phyloP scores from a whole-genome alignment of 92 coral and sea anemone species.

The Paramuricea clavata region DNA sequence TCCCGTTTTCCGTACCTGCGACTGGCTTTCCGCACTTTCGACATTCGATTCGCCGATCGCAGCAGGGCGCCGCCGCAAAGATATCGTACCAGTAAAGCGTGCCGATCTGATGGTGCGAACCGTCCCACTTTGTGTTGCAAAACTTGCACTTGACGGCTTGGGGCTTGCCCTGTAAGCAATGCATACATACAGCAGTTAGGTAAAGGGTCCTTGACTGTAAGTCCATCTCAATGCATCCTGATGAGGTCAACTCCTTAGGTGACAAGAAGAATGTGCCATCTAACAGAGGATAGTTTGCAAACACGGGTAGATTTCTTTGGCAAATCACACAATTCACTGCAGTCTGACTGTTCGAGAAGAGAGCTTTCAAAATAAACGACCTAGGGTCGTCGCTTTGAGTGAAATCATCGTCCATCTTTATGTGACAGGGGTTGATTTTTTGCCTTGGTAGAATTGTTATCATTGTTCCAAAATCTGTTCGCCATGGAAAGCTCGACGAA shows the following conservation, averaged over 20 bases:
- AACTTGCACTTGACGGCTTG: constrained; percentile 90
- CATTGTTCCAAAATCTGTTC: constrained; percentile 94
- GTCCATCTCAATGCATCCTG: constrained; percentile 84
- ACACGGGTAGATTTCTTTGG: constrained; percentile 86
- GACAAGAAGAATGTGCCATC: constrained; percentile 96
- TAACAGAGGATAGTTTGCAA: constrained; percentile 96
- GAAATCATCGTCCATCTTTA: constrained; percentile 97
- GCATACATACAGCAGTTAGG: constrained; percentile 92
- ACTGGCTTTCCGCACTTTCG: constrained; percentile 96
- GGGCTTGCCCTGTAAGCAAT: constrained; percentile 94
- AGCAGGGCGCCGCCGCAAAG: constrained; percentile 97
- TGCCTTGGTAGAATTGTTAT: constrained; percentile 93
- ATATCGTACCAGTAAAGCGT: constrained; percentile 95
- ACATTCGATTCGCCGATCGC: constrained; percentile 90
- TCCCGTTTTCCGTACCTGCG: constrained; percentile 75
- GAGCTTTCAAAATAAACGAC: constrained; percentile 86
- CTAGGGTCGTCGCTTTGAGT: constrained; percentile 84
- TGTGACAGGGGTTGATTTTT: constrained; percentile 96
- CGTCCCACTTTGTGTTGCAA: constrained; percentile 90
- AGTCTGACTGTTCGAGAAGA: constrained; percentile 79
- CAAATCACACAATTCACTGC: constrained; percentile 92
- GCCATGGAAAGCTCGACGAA: constrained; percentile 77
- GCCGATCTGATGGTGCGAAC: constrained; percentile 96
- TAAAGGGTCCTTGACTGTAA: constrained; percentile 83
- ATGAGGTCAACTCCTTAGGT: constrained; percentile 84